These are phyloP conservation scores for Trachelus troglodyta DNA, from an alignment of 2,888 invertebrate species.

Conservation along the genomic window DNA sequence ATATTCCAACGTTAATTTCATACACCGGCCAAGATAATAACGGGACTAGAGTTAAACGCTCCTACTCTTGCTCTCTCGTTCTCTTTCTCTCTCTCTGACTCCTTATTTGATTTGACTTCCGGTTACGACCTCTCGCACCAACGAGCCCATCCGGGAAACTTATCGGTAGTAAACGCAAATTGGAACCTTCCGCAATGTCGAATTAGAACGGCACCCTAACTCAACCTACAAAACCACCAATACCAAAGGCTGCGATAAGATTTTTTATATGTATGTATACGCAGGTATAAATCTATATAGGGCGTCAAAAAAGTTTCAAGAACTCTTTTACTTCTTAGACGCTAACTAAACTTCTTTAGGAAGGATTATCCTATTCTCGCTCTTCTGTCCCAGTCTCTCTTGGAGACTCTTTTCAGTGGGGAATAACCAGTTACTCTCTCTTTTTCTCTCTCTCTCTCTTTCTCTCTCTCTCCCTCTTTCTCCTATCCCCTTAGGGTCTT, in stretches of 20 bases:
- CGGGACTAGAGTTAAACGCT: conserved; percentile 1
- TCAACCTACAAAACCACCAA: neutral
- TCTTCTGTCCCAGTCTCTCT: neutral
- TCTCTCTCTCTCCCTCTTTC: neutral
- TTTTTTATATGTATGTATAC: neutral
- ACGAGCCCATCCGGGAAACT: conserved; percentile 21
- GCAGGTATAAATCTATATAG: neutral
- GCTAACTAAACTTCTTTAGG: neutral
- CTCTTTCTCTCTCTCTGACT: conserved; percentile 4
- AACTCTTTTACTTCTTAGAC: neutral
- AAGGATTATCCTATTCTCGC: neutral
- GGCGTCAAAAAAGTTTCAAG: neutral
- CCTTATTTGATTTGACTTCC: conserved; percentile 1
- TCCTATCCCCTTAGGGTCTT: neutral
- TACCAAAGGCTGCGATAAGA: neutral
- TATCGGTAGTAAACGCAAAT: conserved; percentile 34
- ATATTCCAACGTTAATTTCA: conserved; percentile 21
- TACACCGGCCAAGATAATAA: conserved; percentile 12
- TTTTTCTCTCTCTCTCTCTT: too few species aligned
- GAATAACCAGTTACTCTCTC: neutral
- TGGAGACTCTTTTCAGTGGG: neutral
- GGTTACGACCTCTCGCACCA: neutral
- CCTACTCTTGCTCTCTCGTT: neutral
- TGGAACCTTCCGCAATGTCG: conserved; percentile 31
- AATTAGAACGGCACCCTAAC: conserved; percentile 22